Evolutionary conservation across 2,888 invertebrate species (phyloP).

Genomic region (Dryomyza anilis): DNA sequence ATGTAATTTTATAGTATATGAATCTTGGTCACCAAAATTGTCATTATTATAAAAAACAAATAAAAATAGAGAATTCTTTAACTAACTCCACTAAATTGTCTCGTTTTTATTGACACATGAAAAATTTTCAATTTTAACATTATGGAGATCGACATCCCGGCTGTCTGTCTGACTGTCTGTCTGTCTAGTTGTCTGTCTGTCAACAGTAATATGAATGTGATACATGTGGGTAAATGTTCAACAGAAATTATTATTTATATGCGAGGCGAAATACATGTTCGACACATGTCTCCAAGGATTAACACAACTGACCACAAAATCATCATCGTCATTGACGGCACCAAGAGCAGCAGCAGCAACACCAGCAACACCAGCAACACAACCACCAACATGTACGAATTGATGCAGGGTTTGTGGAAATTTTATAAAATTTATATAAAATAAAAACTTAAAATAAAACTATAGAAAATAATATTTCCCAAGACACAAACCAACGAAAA

Average conservation of each 20-base stretch:
- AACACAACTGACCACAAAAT: conserved; percentile 58
- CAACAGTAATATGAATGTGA: conserved; percentile 49
- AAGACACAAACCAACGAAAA: conserved; percentile 40
- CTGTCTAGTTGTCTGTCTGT: too few relatives aligned
- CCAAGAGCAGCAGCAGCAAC: not conserved
- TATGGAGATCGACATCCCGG: conserved; percentile 62
- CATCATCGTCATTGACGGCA: conserved; percentile 44
- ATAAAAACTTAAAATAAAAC: conserved; percentile 21
- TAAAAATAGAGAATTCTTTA: too few relatives aligned
- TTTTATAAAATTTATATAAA: conserved; percentile 18
- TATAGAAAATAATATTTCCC: conserved; percentile 41
- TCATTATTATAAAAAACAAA: too few relatives aligned
- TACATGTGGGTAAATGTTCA: conserved; percentile 44
- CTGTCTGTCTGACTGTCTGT: too few relatives aligned
- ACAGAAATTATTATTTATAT: conserved; percentile 57
- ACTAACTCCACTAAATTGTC: too few relatives aligned
- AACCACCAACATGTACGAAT: not conserved
- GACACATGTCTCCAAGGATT: conserved; percentile 60
- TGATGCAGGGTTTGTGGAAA: conserved; percentile 17
- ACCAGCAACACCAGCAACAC: not conserved
- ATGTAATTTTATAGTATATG: too few relatives aligned
- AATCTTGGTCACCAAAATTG: too few relatives aligned
- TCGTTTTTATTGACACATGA: conserved; percentile 24
- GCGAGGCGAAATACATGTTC: conserved; percentile 56
- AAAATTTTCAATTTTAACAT: conserved; percentile 58